phyloP scores from a whole-genome alignment of 2,888 invertebrate genomes.

The Barypeithes pellucidus region DNA sequence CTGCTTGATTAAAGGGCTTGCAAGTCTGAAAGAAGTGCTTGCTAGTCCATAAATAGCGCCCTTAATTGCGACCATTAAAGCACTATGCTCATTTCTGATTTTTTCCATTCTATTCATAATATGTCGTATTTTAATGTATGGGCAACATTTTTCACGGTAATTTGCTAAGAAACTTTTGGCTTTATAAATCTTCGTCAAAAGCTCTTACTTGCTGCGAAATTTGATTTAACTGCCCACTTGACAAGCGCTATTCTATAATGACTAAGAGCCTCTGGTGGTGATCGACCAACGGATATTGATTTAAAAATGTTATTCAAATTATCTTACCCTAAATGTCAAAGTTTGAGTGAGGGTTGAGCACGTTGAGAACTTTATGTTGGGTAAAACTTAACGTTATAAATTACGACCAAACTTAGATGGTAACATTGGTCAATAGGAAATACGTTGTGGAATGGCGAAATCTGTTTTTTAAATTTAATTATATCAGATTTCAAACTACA shows the following conservation, averaged over 20 bases:
- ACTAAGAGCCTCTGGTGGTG: neutral
- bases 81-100: too few relatives aligned
- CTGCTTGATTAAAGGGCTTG: too few relatives aligned
- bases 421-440: neutral
- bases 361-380: neutral
- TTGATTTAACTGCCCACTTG: neutral
- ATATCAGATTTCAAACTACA: neutral
- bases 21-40: too few relatives aligned
- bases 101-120: too few relatives aligned
- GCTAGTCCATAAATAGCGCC: too few relatives aligned
- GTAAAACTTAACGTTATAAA: neutral
- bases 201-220: neutral
- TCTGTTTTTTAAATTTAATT: neutral
- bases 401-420: neutral
- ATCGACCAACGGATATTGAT: neutral
- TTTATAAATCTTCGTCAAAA: too few relatives aligned
- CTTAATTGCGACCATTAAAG: too few relatives aligned
- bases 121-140: too few relatives aligned
- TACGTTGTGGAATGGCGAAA: too few relatives aligned
- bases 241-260: neutral
- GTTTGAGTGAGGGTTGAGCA: slow-evolving; percentile 1
- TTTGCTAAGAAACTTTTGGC: too few relatives aligned
- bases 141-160: too few relatives aligned
- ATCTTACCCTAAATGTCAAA: neutral
- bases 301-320: slow-evolving; percentile 4